phyloP scores from a whole-genome alignment of 37 sponge, comb jelly and placozoan genomes.

The Tethya wilhelma region DNA sequence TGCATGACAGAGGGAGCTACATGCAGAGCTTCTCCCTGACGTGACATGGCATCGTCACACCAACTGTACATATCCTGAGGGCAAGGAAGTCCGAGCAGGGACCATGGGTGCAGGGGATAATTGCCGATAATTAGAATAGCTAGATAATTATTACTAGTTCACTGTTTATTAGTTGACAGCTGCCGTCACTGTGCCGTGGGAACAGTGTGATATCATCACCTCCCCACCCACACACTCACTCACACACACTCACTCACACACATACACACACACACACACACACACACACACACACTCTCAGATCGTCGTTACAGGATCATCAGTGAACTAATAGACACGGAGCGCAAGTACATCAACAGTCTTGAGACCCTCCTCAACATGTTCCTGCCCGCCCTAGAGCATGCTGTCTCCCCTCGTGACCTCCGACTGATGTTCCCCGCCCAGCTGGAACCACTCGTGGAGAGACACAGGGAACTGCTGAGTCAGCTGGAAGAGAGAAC shows the following conservation, averaged over 20 bases:
- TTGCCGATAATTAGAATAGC: no score
- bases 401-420: conserved; percentile 40
- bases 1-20: no score
- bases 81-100: no score
- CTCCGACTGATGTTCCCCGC: conserved; percentile 65
- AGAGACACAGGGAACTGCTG: conserved; percentile 41
- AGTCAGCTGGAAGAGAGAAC: conserved; percentile 18
- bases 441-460: conserved; percentile 67
- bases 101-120: no score
- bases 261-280: no score
- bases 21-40: no score
- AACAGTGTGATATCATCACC: not conserved
- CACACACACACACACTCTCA: conserved; percentile 3
- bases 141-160: no score
- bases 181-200: no score
- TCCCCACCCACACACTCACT: not conserved
- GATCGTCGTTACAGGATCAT: conserved; percentile 35
- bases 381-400: conserved; percentile 55
- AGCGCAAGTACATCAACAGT: conserved; percentile 45
- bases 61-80: no score
- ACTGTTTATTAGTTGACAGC: no score
- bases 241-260: not conserved
- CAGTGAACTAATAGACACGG: conserved; percentile 60
- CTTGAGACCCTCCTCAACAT: conserved; percentile 34
- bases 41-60: no score